These are phyloP conservation scores for Rhodinocichla rosea DNA, from an alignment of 2,113 vertebrate genomes.

Conservation along the genomic window DNA sequence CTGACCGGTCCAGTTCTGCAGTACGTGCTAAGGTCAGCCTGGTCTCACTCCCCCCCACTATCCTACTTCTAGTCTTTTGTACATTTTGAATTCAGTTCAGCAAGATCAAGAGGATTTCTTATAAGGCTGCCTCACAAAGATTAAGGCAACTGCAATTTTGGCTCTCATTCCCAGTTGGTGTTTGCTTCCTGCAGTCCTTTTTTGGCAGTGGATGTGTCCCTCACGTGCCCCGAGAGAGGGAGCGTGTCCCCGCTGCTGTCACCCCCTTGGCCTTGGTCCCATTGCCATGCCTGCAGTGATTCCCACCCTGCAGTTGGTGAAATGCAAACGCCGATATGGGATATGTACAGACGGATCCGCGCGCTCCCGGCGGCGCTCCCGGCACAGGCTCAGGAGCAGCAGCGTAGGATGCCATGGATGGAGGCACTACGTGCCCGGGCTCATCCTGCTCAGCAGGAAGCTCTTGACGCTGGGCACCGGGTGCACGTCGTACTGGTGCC, in stretches of 20 bases:
- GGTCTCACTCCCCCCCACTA: not conserved
- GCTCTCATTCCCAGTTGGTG: not conserved
- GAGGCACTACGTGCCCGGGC: slow-evolving; percentile 63
- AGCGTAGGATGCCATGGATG: not conserved
- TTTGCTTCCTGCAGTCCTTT: not conserved
- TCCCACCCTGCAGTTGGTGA: not conserved
- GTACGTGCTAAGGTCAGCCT: not conserved
- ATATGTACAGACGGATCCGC: slow-evolving; percentile 55
- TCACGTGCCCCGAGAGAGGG: not conserved
- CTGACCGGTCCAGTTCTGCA: not conserved
- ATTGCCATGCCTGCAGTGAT: not conserved
- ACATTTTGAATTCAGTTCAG: not conserved
- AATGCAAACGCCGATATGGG: not conserved
- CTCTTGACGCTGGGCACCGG: slow-evolving; percentile 88
- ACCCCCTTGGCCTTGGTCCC: not conserved
- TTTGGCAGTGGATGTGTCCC: not conserved
- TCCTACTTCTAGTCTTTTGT: slow-evolving; percentile 11
- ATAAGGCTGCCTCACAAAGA: slow-evolving; percentile 53
- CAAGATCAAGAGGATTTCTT: slow-evolving; percentile 24
- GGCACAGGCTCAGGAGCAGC: not conserved
- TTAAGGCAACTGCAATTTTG: slow-evolving; percentile 58
- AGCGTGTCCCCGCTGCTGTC: not conserved
- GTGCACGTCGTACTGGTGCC: slow-evolving; percentile 88
- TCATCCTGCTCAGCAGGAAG: slow-evolving; percentile 78
- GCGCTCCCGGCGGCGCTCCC: not conserved